Evolutionary conservation across 1,140 invertebrate genomes (phyloP).

Genomic region (Frieseomelitta varia): DNA sequence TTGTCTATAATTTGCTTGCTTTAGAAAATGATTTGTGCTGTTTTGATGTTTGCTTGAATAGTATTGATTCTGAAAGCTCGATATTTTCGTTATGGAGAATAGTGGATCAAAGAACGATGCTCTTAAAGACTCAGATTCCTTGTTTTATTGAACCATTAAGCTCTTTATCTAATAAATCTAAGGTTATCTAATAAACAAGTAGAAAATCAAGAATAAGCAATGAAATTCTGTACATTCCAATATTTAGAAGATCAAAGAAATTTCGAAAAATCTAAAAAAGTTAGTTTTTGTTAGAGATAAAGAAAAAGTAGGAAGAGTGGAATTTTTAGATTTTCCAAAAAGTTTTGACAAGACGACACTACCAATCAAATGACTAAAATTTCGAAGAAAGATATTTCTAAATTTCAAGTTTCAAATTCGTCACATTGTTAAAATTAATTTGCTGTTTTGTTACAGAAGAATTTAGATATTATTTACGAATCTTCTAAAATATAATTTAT

Average conservation of each 20-base stretch:
- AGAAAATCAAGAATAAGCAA: not conserved
- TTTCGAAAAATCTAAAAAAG: not conserved
- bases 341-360: not conserved
- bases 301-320: not conserved
- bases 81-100: not conserved
- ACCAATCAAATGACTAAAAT: not conserved
- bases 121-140: not conserved
- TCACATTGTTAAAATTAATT: not conserved
- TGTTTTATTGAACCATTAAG: not conserved
- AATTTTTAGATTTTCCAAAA: not conserved
- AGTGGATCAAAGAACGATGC: not conserved
- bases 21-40: not conserved
- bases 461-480: too few relatives aligned
- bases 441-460: not conserved
- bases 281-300: not conserved
- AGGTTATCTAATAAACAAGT: not conserved
- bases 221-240: not conserved
- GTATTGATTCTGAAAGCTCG: too few relatives aligned
- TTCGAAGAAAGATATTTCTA: not conserved
- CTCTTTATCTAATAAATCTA: too few relatives aligned
- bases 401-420: not conserved
- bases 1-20: not conserved
- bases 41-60: not conserved
- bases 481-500: not conserved
- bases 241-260: not conserved